Conservation (phyloP, 2,888 invertebrate species). For the Sepioteuthis lessoniana region DNA sequence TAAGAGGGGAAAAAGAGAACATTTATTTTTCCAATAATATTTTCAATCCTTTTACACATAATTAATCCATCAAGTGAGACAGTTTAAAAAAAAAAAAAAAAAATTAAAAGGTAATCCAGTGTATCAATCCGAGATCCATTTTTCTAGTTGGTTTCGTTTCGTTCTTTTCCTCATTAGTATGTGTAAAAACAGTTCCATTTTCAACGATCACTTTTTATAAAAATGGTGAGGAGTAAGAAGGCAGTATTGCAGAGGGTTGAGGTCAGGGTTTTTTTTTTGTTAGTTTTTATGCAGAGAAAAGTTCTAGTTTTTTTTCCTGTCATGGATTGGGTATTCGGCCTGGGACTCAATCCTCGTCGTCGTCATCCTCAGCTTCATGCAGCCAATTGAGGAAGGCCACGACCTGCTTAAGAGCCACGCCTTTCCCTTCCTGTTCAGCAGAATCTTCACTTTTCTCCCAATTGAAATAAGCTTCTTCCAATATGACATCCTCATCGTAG, state of each 20-base stretch:
- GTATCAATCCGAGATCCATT: background rate
- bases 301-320: background rate
- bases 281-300: background rate
- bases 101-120: background rate
- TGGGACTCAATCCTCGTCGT: background rate
- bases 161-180: background rate
- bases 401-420: slow-evolving; percentile 39
- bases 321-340: background rate
- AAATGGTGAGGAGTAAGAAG: too few species aligned
- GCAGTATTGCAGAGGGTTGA: background rate
- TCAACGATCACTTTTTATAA: background rate
- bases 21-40: background rate
- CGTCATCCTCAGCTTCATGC: slow-evolving; percentile 21
- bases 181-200: background rate
- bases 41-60: background rate
- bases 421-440: slow-evolving; percentile 37
- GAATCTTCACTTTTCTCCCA: slow-evolving; percentile 45
- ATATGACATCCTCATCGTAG: slow-evolving; percentile 25
- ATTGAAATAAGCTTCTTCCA: slow-evolving; percentile 35
- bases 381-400: slow-evolving; percentile 39
- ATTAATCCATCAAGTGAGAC: background rate
- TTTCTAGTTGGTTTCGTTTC: too few species aligned
- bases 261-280: background rate
- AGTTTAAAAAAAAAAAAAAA: background rate
- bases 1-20: background rate